Base-by-base conservation (phyloP, 2,113 vertebrate genomes). In the Ptyas mucosa region DNA sequence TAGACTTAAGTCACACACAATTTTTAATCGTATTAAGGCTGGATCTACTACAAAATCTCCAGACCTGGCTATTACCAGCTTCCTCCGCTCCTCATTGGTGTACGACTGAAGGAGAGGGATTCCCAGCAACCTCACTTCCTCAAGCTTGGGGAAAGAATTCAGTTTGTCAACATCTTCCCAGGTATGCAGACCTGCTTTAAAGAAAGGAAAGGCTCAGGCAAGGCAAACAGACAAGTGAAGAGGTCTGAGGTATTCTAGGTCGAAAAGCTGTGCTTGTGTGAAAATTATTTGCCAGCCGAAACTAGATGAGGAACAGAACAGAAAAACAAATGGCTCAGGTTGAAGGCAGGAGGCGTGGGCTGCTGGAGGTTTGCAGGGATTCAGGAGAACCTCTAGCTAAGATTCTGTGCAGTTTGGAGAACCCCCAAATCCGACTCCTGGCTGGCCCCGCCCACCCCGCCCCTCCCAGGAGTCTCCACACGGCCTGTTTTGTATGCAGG, bases 151-250 rank as follows among this genome's bases (percentile, higher is more conserved):
- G 91, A 99, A 98, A 95, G 98, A 98, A 95, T 98, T 99, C 91
- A 99, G 96, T 95, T 98, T 98, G 96, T 99, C 99, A 85, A 99
- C 99, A 96, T 99, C 99, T 95, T 98, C 98, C 99, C 99, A 99
- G 92, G 97, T 97, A 61, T 97, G 98, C 75, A 99, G 98, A 97
- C 98, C 99, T 99, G 97, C 94, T 97, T 91, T 43, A 93, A 92
- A 96, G 58, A 97, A 97, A 96, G 89, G 93, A 52, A 85, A 20
- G 61, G 21, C 93, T 97, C 96, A 95, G 96, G 94, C 87, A 94
- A 95, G 93, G 90, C 89, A 61, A 92, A 11, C 2, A 90, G 12
- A 94, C n/a, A 55, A 55, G 51, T 0, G 18, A 51, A 81, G 29
- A 85, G 23, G 34, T 1, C 7, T 2, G 26, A 49, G 26, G 12